Conservation (phyloP, 2,888 invertebrate genomes). For the Heliconius ethilla region DNA sequence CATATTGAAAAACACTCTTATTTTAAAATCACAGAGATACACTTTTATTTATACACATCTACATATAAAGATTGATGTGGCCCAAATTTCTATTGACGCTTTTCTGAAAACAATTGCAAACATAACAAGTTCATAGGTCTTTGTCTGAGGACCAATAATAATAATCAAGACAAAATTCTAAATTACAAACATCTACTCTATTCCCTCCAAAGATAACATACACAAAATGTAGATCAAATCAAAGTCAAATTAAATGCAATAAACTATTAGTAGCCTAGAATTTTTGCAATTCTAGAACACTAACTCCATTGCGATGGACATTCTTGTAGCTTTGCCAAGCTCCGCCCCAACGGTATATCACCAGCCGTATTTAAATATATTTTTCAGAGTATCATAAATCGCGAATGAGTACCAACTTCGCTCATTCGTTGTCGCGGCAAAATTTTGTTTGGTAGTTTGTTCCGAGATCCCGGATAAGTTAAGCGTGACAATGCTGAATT, state of each 20-base stretch:
- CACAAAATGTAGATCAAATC: background rate
- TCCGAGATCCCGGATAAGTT: constrained; percentile 50
- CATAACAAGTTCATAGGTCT: background rate
- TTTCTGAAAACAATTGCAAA: background rate
- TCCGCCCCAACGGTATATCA: constrained; percentile 54
- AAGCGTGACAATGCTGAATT: constrained; percentile 49
- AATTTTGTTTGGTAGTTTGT: constrained; percentile 53
- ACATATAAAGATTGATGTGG: too few relatives aligned
- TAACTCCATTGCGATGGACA: constrained; percentile 48
- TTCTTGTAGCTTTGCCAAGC: constrained; percentile 56
- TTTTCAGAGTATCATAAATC: constrained; percentile 59
- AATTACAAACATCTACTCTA: background rate
- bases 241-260: constrained; percentile 32
- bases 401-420: constrained; percentile 56
- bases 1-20: too few relatives aligned
- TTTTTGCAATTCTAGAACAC: constrained; percentile 40
- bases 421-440: constrained; percentile 50
- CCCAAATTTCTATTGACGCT: too few relatives aligned
- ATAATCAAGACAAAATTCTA: background rate
- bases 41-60: too few relatives aligned
- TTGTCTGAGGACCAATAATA: background rate
- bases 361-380: constrained; percentile 60
- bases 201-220: background rate
- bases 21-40: too few relatives aligned
- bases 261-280: constrained; percentile 33